A percentile compares a stretch with the other conserved stretches of the same genome.
Evolutionary conservation across 2,113 vertebrate genomes (phyloP).

Genomic region (Hippocampus guttulatus): DNA sequence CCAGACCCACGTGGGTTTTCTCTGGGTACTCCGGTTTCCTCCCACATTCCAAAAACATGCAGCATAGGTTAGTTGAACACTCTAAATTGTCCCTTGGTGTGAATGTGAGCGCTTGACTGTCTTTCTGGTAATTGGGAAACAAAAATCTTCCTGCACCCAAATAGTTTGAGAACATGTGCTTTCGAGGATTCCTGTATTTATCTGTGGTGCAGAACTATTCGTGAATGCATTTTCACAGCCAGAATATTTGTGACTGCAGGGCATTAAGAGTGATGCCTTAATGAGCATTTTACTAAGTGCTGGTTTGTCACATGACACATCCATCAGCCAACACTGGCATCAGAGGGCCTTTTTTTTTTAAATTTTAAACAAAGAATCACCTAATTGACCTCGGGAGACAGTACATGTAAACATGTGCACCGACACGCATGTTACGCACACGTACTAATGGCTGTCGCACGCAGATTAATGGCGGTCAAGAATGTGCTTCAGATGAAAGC

Average conservation of each 20-base stretch:
- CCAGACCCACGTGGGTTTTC: too few species aligned
- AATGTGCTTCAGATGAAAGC: conserved; percentile 11
- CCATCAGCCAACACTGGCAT: conserved; percentile 38
- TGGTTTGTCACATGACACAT: background rate
- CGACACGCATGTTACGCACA: conserved; percentile 49
- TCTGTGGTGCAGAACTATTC: background rate
- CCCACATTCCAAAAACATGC: too few species aligned
- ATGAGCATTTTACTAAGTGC: background rate
- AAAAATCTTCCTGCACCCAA: background rate
- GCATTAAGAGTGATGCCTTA: background rate
- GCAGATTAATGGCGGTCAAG: conserved; percentile 40
- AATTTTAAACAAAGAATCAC: conserved; percentile 49
- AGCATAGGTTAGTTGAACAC: too few species aligned
- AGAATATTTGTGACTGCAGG: background rate
- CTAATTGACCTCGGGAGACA: conserved; percentile 53
- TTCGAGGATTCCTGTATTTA: background rate
- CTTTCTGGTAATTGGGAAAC: background rate
- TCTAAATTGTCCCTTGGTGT: too few species aligned
- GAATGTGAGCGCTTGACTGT: too few species aligned
- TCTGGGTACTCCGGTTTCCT: too few species aligned
- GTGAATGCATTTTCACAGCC: background rate
- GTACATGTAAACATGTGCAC: conserved; percentile 58
- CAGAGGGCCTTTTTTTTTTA: conserved; percentile 1
- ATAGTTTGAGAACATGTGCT: background rate
- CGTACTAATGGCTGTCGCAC: conserved; percentile 36